Evolutionary conservation across 2,888 invertebrate species (phyloP).

Genomic region (Cecidostiba fungosa): DNA sequence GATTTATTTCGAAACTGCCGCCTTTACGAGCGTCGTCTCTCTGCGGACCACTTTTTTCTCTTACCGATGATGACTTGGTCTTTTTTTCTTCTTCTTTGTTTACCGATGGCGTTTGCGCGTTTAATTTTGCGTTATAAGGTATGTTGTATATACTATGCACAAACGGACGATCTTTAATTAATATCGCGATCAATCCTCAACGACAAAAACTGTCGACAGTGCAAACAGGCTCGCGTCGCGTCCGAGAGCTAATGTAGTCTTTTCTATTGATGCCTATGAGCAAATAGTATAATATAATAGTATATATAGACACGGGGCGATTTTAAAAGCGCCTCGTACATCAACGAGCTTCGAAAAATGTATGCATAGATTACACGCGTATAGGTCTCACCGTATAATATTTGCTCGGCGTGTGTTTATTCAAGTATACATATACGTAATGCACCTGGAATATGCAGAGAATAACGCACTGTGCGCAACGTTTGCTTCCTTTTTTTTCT

Average conservation of each 20-base stretch:
- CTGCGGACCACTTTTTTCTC: conserved; percentile 74
- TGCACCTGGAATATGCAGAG: conserved; percentile 50
- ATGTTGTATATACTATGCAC: neutral
- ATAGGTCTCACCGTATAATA: conserved; percentile 38
- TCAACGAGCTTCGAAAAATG: neutral
- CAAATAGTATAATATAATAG: conserved; percentile 43
- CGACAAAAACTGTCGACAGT: conserved; percentile 19
- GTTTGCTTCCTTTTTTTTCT: conserved; percentile 12
- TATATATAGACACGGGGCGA: neutral
- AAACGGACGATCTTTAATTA: conserved; percentile 35
- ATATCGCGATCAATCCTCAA: conserved; percentile 31
- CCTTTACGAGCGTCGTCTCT: conserved; percentile 71
- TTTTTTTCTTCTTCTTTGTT: neutral
- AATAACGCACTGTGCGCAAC: neutral
- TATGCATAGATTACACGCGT: conserved; percentile 44
- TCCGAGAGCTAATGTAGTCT: conserved; percentile 30
- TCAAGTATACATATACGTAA: conserved; percentile 28
- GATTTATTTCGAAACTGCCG: conserved; percentile 75
- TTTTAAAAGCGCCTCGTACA: conserved; percentile 28
- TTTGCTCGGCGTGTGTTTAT: conserved; percentile 55
- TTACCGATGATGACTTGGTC: neutral
- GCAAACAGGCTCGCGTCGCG: conserved; percentile 36
- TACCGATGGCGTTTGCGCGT: neutral
- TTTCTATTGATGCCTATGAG: conserved; percentile 31
- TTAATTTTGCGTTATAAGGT: neutral